Conservation (phyloP, 1,140 invertebrate genomes). For the Eufriesea mexicana region DNA sequence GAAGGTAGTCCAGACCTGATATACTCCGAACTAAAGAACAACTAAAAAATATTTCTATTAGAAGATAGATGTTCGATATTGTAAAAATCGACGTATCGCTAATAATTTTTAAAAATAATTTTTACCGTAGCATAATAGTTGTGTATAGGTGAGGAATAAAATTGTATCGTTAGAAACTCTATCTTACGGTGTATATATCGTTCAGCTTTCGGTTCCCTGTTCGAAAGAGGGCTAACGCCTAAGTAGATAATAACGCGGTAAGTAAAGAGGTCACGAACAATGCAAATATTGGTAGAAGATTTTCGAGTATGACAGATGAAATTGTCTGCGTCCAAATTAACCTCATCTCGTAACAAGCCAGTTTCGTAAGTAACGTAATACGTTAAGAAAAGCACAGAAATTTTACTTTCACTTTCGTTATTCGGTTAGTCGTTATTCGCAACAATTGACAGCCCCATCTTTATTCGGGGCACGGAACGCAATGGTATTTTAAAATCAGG, state of each 20-base stretch:
- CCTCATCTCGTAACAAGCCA: background rate
- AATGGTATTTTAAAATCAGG: slow-evolving; percentile 42
- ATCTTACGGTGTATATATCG: too few relatives aligned
- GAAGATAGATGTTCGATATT: too few relatives aligned
- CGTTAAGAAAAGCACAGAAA: slow-evolving; percentile 37
- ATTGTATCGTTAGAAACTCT: too few relatives aligned
- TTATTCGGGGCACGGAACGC: slow-evolving; percentile 56
- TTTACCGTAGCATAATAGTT: too few relatives aligned
- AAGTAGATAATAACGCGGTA: background rate
- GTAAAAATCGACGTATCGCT: too few relatives aligned
- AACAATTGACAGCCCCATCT: slow-evolving; percentile 44
- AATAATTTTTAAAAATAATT: too few relatives aligned
- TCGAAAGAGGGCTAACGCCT: background rate
- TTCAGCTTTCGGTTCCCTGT: background rate
- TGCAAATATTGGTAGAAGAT: slow-evolving; percentile 1
- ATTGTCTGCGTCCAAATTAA: background rate
- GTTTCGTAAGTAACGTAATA: background rate
- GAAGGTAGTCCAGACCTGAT: too few relatives aligned
- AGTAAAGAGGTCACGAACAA: slow-evolving; percentile 4
- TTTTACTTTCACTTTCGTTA: slow-evolving; percentile 57
- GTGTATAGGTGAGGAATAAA: too few relatives aligned
- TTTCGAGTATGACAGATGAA: background rate
- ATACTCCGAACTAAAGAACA: too few relatives aligned
- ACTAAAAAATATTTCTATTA: too few relatives aligned
- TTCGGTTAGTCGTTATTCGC: slow-evolving; percentile 22